Evolutionary conservation across 1,140 invertebrate species (phyloP).

Genomic region (Drosophila ohnishii): DNA sequence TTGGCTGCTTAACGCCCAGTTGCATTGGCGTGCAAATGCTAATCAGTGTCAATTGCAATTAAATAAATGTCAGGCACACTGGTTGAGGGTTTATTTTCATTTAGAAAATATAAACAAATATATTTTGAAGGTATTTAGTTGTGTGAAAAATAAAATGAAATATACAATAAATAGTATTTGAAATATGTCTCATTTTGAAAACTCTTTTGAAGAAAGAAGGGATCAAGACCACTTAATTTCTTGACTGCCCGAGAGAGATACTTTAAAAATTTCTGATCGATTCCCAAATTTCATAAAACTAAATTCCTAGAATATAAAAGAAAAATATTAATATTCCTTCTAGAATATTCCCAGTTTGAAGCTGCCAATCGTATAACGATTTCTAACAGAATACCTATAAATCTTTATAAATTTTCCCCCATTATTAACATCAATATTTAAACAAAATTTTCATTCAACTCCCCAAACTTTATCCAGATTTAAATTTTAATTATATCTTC

Average conservation of each 20-base stretch:
- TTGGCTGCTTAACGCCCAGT: slow-evolving; percentile 70
- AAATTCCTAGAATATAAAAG: no score
- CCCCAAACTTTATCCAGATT: background rate
- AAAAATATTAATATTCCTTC: background rate
- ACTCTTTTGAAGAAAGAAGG: background rate
- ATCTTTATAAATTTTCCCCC: background rate
- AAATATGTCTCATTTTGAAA: background rate
- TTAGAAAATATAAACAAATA: background rate
- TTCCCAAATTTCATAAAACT: no score
- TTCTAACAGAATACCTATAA: background rate
- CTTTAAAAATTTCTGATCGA: background rate
- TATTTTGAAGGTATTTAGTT: background rate
- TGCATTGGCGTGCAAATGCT: slow-evolving; percentile 61
- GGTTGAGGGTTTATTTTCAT: background rate
- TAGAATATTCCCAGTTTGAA: background rate
- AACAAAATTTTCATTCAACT: background rate
- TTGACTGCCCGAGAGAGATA: no score
- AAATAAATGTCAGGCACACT: slow-evolving; percentile 46
- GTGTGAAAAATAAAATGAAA: background rate
- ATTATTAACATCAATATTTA: background rate
- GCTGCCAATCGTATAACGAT: background rate
- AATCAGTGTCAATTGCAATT: slow-evolving; percentile 81
- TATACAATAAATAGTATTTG: background rate
- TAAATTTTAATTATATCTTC: background rate
- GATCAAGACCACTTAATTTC: background rate